Evolutionary conservation across 2,888 invertebrate genomes (phyloP).

Genomic region (Pseudococcus jackbeardsleyi): DNA sequence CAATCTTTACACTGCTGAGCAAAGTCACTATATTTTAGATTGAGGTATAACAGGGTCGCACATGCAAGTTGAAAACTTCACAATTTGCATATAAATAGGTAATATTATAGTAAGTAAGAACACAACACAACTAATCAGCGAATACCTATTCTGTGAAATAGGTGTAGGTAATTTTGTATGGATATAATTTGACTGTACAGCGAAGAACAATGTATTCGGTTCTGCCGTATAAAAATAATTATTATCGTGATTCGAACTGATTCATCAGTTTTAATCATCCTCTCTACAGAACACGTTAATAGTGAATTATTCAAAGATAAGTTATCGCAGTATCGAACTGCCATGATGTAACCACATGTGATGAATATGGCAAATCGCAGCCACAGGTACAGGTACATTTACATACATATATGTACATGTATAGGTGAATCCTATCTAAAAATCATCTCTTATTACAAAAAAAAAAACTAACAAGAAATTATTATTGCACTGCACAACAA

Average conservation of each 20-base stretch:
- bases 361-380: neutral
- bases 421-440: too few relatives aligned
- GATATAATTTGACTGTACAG: neutral
- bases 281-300: neutral
- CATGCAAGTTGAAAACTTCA: neutral
- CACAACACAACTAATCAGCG: too few relatives aligned
- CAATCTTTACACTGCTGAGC: neutral
- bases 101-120: neutral
- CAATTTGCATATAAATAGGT: neutral
- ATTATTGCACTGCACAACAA: too few relatives aligned
- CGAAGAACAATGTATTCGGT: too few relatives aligned
- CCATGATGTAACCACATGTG: neutral
- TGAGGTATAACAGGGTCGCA: neutral
- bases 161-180: neutral
- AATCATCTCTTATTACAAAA: too few relatives aligned
- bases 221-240: neutral
- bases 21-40: neutral
- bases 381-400: neutral
- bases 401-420: neutral
- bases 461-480: too few relatives aligned
- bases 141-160: too few relatives aligned
- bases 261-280: slow-evolving; percentile 15
- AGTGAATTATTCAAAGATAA: neutral
- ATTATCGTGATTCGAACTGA: neutral
- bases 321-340: neutral